Base-by-base conservation (phyloP, 2,888 invertebrate genomes). In the Protophormia terraenovae region DNA sequence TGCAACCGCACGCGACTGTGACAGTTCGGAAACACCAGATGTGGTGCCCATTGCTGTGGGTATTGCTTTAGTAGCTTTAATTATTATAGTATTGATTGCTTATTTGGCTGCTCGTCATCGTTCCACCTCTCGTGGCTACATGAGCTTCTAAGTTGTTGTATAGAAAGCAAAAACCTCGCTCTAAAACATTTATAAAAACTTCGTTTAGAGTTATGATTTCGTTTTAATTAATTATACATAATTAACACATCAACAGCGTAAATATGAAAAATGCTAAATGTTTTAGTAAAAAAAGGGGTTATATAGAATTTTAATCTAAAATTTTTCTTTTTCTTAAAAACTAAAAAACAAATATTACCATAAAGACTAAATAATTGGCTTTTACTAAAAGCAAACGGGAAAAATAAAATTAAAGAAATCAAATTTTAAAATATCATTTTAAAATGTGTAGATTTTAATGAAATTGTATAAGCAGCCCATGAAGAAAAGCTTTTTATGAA, bases 31-130 rank as follows among this genome's bases (percentile, higher is more conserved):
- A 89, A 95, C 96, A 5, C 95, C 97, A 16, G 99, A 99, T 93
- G 95, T 98, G 86, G 98, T 99, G 80, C 99, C 99, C 27, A 98
- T 99, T 91, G 98, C 97, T 24, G 99, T 99, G 86, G 99, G 99
- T 16, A 97, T 97, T 91, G 97, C 97, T 69, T 94, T 99, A 81
- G 97, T 97, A 86, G 97, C 95, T 69, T 94, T 99, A 81, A 98
- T 99, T 87, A 93, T 98, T 84, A 95, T 98, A 87, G 98, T 99
- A 72, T 95, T 99, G 88, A 95, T 97, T 88, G 98, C 97, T 58
- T 99, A 99, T 93, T 94, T 99, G 87, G 95, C 98, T 90, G 98
- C 97, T 83, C 96, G 99, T 90, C 95, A 96, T 91, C 95, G 97
- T 90, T 95, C 95, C 90, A 96, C 96, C 92, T 95, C 96, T 71